Evolutionary conservation across 2,113 vertebrate species (phyloP), one percentile per base, ranked within the genome.

Genomic region (Malurus elegans): DNA sequence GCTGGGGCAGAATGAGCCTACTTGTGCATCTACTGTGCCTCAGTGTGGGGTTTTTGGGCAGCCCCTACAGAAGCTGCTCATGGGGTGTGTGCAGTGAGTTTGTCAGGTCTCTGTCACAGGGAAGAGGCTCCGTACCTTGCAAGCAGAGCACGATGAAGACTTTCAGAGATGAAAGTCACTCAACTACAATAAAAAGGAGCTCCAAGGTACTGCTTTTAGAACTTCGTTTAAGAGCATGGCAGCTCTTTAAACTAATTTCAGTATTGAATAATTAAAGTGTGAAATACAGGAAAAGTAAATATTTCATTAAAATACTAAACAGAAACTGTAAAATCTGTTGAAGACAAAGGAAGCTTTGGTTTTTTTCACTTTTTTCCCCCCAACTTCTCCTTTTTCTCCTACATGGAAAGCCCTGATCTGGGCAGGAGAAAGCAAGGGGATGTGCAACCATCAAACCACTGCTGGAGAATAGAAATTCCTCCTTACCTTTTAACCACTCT

Each of bases 271-370:
- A 95, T 97, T 97, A 86, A 95, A 90, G 64, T 26, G 10, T 42
- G 38, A 95, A 94, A 82, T 79, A 90, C 79, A 71, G 80, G 87
- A 88, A 89, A 45, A 79, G 93, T 95, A 96, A 96, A 92, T 95
- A 92, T 96, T 95, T 95, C 83, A 96, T 91, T 96, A 87, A 96
- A 95, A 91, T 94, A 92, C 86, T 96, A 79, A 96, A 81, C 19
- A 67, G 86, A 71, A 92, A 36, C 56, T 80, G 48, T 56, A 86
- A 69, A 84, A 92, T 64, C 26, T n/a, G 38, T 58, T 76, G 82
- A 88, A 90, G 78, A 72, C 80, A 85, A 90, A 91, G 14, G 28
- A 62, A 91, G 71, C 44, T 75, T 67, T 70, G 3, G 40, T 40
- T 81, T 65, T 40, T 17, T 4, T 38, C 5, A 38, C 38, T 38